phyloP scores from a whole-genome alignment of 2,888 invertebrate species.

The Andrena bicolor region DNA sequence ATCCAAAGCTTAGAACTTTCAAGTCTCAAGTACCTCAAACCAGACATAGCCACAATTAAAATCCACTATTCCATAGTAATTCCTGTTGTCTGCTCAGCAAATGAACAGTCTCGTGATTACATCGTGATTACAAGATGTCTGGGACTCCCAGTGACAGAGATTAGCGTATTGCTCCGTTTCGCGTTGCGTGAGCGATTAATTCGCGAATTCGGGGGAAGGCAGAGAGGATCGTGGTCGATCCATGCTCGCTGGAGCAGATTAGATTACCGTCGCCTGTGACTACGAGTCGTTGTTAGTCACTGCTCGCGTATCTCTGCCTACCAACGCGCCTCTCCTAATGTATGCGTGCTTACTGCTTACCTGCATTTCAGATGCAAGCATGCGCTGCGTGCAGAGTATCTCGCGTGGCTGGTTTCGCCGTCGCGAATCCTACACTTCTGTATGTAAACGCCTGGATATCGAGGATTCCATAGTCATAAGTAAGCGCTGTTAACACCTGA shows the following conservation, averaged over 20 bases:
- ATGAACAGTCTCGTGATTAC: background rate
- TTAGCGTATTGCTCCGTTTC: background rate
- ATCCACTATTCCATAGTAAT: too few relatives aligned
- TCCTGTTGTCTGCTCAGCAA: background rate
- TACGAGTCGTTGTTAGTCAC: conserved; percentile 54
- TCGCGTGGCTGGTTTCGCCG: conserved; percentile 47
- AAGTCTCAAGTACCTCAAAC: too few relatives aligned
- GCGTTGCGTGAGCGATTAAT: conserved; percentile 5
- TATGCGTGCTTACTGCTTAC: conserved; percentile 50
- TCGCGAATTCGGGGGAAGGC: conserved; percentile 5
- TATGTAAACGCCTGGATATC: conserved; percentile 49
- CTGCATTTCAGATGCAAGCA: conserved; percentile 55
- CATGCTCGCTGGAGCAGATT: conserved; percentile 38
- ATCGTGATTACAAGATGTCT: background rate
- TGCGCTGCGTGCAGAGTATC: conserved; percentile 50
- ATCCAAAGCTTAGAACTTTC: too few relatives aligned
- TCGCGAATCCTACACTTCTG: conserved; percentile 51
- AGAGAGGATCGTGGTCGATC: conserved; percentile 3
- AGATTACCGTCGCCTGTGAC: conserved; percentile 54
- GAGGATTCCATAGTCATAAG: conserved; percentile 55
- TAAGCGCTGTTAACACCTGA: conserved; percentile 61
- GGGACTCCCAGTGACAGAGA: background rate
- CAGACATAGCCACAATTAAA: too few relatives aligned
- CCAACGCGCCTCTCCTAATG: conserved; percentile 51
- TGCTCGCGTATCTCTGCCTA: conserved; percentile 48